Conservation (phyloP, 2,797 vertebrate genomes). For the Pangasius macronema region DNA sequence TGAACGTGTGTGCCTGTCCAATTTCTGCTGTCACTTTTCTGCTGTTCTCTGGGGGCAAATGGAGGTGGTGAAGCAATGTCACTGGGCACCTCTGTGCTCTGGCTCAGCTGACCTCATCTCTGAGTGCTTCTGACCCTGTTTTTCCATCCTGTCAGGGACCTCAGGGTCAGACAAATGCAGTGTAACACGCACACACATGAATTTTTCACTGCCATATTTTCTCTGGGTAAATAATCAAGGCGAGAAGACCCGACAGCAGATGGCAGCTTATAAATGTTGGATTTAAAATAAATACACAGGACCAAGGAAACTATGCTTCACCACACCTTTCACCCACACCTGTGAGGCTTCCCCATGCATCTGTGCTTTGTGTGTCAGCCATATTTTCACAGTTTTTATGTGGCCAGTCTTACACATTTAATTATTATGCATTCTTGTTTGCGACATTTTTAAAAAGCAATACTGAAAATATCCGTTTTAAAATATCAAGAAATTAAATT, state of each 20-base stretch:
- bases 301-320: slow-evolving; percentile 39
- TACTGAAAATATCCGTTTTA: background rate
- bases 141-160: slow-evolving; percentile 68
- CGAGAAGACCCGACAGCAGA: slow-evolving; percentile 62
- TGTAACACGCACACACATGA: slow-evolving; percentile 63
- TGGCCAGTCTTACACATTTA: background rate
- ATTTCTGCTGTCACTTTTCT: slow-evolving; percentile 51
- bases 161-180: slow-evolving; percentile 67
- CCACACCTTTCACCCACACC: slow-evolving; percentile 31
- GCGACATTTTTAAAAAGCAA: background rate
- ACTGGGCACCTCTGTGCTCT: slow-evolving; percentile 57
- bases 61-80: slow-evolving; percentile 60
- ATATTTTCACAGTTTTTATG: slow-evolving; percentile 19
- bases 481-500: background rate
- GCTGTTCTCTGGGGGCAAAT: slow-evolving; percentile 57
- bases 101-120: slow-evolving; percentile 66
- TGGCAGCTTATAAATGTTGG: slow-evolving; percentile 70
- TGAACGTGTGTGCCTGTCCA: slow-evolving; percentile 13
- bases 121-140: slow-evolving; percentile 66
- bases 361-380: slow-evolving; percentile 46
- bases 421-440: background rate
- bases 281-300: slow-evolving; percentile 69
- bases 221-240: slow-evolving; percentile 74
- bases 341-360: slow-evolving; percentile 33
- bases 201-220: slow-evolving; percentile 76